Evolutionary conservation across 2,888 invertebrate genomes (phyloP), one percentile per base, ranked within the genome.

Genomic region (Drosophila limbata): DNA sequence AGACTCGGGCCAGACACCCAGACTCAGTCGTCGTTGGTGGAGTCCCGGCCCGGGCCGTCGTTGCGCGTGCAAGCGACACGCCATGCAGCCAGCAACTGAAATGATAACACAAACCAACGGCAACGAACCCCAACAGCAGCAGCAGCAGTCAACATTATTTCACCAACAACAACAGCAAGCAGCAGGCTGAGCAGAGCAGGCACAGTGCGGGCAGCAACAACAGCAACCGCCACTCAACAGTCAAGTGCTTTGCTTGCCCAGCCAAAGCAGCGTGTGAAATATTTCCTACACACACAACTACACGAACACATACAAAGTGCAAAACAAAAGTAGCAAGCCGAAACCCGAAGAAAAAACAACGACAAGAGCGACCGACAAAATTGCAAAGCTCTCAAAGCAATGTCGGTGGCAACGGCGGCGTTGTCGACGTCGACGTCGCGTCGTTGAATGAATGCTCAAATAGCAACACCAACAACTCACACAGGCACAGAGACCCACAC

Each of bases 381-480:
- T 80, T 80, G 88, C 83, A 85, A 84, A 88, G 83, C 84, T 86
- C 81, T 88, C 86, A 73, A 71, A 69, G 77, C 76, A 76, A 57
- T 55, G 63, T 63, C 63, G 70, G 60, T 42, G 51, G 61, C 33
- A 42, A 37, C 47, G 40, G 47, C 63, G 57, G 11, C 60, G 45
- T 31, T 81, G 81, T 75, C 31, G 25, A 6, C 81, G 81, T 75
- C 31, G 25, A 6, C 28, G 31, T 47, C 63, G 75, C 60, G 76
- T 71, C 81, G 81, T 79, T 88, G 85, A 90, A 91, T 91, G 91
- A 90, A 90, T 84, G 79, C 79, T 88, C 85, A 83, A 81, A 70
- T 69, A 79, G 56, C 69, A 80, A 64, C 76, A 75, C 47, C 68
- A 79, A 65, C 67, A 69, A 52, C 59, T 33, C 15, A 28, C 37